phyloP scores from a whole-genome alignment of 2,888 invertebrate species.

The Panzeria rudis region DNA sequence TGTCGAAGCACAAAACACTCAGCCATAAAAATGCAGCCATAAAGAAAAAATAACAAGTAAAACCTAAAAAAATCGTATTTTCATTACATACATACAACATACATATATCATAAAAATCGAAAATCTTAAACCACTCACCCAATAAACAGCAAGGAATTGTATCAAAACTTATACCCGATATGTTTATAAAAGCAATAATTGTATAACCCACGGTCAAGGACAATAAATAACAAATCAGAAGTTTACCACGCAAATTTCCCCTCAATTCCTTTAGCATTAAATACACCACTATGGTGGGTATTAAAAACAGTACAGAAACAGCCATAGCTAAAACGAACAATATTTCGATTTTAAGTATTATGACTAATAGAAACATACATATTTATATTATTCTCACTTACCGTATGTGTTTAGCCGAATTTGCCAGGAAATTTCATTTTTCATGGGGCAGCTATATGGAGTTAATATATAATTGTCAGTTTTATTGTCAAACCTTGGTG shows the following conservation, averaged over 20 bases:
- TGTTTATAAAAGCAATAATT: slow-evolving; percentile 76
- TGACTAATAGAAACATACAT: not conserved
- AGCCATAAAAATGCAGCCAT: slow-evolving; percentile 92
- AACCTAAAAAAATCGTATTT: slow-evolving; percentile 68
- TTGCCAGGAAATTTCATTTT: slow-evolving; percentile 5
- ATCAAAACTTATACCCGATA: not conserved
- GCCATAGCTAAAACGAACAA: slow-evolving; percentile 85
- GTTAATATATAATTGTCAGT: slow-evolving; percentile 39
- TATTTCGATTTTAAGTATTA: not conserved
- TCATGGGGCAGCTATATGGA: slow-evolving; percentile 70
- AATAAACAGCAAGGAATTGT: slow-evolving; percentile 74
- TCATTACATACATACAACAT: not conserved
- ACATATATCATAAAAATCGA: not conserved
- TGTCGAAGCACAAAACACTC: slow-evolving; percentile 92
- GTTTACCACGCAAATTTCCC: slow-evolving; percentile 88
- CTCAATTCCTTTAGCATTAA: slow-evolving; percentile 87
- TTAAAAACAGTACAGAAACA: slow-evolving; percentile 88
- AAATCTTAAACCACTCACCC: slow-evolving; percentile 77
- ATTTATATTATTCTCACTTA: not conserved
- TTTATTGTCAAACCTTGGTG: slow-evolving; percentile 44
- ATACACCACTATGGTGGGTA: slow-evolving; percentile 88
- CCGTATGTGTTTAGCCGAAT: slow-evolving; percentile 57
- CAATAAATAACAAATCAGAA: slow-evolving; percentile 88
- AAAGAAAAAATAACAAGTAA: slow-evolving; percentile 87
- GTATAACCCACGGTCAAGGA: slow-evolving; percentile 87